These are phyloP conservation scores for Trichoplusia ni DNA, from an alignment of 1,140 invertebrate genomes.

Conservation along the genomic window DNA sequence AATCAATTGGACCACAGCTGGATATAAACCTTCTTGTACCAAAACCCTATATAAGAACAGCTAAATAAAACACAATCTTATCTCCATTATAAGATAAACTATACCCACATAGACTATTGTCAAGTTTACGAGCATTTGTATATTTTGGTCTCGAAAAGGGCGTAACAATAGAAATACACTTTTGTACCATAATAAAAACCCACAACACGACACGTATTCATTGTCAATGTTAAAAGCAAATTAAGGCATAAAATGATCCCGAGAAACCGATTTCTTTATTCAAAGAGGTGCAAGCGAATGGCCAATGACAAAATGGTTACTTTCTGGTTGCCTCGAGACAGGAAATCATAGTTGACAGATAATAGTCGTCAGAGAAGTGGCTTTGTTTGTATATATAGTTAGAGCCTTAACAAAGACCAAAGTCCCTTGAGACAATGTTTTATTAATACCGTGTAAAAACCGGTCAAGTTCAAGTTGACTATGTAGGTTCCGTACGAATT, in stretches of 20 bases:
- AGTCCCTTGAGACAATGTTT: too few species aligned
- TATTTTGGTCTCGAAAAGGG: not conserved
- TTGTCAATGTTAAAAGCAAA: not conserved
- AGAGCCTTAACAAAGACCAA: not conserved
- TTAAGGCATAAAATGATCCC: constrained; percentile 17
- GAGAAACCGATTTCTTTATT: not conserved
- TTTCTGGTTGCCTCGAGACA: constrained; percentile 31
- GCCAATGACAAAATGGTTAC: constrained; percentile 34
- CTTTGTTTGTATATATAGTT: not conserved
- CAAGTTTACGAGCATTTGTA: too few species aligned
- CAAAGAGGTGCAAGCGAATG: constrained; percentile 36
- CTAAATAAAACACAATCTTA: too few species aligned
- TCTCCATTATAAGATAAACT: too few species aligned
- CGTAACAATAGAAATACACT: not conserved
- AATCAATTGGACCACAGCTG: too few species aligned
- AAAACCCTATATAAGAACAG: too few species aligned
- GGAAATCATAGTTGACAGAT: constrained; percentile 51
- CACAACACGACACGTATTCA: not conserved
- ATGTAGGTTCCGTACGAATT: too few species aligned
- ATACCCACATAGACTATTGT: too few species aligned
- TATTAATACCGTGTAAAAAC: too few species aligned
- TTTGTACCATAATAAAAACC: constrained; percentile 4
- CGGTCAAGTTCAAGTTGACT: too few species aligned
- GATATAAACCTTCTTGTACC: too few species aligned
- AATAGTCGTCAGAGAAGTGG: constrained; percentile 30